A percentile compares a stretch with the other conserved stretches of the same genome.
phyloP scores from a whole-genome alignment of 2,113 vertebrate genomes.

The Corythaixoides concolor region DNA sequence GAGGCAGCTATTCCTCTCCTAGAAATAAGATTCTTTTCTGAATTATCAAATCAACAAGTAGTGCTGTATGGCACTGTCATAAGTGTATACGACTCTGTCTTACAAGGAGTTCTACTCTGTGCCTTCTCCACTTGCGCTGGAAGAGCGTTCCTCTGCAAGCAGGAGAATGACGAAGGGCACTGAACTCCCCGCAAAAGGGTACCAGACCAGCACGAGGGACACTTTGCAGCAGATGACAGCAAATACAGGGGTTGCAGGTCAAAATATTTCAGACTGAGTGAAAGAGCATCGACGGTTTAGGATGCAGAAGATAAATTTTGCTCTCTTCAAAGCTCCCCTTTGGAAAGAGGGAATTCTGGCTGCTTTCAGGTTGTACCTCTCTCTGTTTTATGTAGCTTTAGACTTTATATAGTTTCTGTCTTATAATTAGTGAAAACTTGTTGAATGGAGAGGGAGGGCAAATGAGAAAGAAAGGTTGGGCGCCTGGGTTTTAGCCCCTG shows the following conservation, averaged over 20 bases:
- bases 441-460: neutral
- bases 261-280: neutral
- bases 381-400: rapidly evolving
- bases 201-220: rapidly evolving
- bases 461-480: neutral
- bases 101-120: rapidly evolving
- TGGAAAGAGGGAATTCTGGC: neutral
- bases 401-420: neutral
- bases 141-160: neutral
- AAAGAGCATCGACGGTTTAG: rapidly evolving
- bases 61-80: rapidly evolving
- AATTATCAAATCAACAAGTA: neutral
- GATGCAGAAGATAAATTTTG: neutral
- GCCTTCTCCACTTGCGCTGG: neutral
- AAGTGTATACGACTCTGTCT: neutral
- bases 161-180: rapidly evolving
- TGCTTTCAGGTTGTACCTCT: neutral
- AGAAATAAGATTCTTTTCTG: neutral
- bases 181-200: neutral
- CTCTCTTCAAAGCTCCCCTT: neutral
- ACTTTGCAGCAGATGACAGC: rapidly evolving
- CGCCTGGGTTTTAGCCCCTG: rapidly evolving
- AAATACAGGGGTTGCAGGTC: rapidly evolving
- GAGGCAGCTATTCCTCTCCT: neutral
- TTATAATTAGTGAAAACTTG: neutral